Percentiles rank a stretch among this genome's conserved stretches.
phyloP scores from a whole-genome alignment of 2,888 invertebrate genomes.

The Scaptomyza flava region DNA sequence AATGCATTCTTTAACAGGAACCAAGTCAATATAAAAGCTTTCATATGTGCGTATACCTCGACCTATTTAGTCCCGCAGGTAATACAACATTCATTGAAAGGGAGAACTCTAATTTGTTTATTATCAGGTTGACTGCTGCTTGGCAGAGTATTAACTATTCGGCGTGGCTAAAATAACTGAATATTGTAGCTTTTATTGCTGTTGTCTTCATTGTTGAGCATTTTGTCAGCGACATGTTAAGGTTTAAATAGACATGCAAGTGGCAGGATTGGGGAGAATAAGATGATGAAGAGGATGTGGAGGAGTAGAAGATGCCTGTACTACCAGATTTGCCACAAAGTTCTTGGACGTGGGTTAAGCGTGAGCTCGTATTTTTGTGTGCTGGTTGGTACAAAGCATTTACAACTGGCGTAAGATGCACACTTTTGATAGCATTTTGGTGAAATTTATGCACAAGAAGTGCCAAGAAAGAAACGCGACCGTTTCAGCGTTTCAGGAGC shows the following conservation, averaged over 20 bases:
- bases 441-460: conserved; percentile 66
- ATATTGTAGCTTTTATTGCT: conserved; percentile 40
- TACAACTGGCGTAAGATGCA: conserved; percentile 68
- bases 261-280: conserved; percentile 4
- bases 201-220: conserved; percentile 66
- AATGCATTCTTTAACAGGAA: too few relatives aligned
- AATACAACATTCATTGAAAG: background rate
- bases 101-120: conserved; percentile 43
- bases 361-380: conserved; percentile 14
- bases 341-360: conserved; percentile 24
- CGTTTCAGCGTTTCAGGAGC: conserved; percentile 12
- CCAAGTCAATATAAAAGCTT: too few relatives aligned
- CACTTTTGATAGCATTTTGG: conserved; percentile 72
- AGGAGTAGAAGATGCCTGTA: background rate
- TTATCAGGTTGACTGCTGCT: background rate
- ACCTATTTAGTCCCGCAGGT: too few relatives aligned
- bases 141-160: background rate
- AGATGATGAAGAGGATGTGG: background rate
- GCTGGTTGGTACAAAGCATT: conserved; percentile 54
- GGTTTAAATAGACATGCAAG: conserved; percentile 50
- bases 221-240: conserved; percentile 70
- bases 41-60: too few relatives aligned
- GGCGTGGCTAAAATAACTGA: background rate
- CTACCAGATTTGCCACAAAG: conserved; percentile 34
- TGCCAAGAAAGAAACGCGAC: conserved; percentile 29